Conservation (phyloP, 2,113 vertebrate genomes). For the Neogobius melanostomus region DNA sequence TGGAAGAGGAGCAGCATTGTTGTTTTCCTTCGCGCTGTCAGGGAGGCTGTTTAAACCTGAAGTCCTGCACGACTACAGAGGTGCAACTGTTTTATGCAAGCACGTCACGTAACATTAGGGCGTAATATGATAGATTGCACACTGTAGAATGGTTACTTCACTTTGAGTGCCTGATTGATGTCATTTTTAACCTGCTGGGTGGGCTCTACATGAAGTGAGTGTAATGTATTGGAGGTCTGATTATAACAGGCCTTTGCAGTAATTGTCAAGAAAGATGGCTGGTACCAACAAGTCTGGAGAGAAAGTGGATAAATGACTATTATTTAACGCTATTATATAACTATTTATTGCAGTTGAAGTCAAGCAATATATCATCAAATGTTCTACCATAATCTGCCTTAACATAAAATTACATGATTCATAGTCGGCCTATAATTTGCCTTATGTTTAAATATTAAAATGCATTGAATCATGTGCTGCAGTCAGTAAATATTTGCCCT, state of each 20-base stretch:
- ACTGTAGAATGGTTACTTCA: background rate
- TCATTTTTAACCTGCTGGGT: background rate
- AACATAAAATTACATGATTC: no score
- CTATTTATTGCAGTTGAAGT: background rate
- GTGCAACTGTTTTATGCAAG: background rate
- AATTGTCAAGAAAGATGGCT: background rate
- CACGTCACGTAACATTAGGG: background rate
- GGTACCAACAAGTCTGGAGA: conserved; percentile 8
- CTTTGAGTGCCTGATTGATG: background rate
- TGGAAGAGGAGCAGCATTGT: conserved; percentile 45
- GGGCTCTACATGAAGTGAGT: background rate
- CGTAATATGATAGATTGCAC: background rate
- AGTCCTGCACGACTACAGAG: background rate
- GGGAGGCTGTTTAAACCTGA: conserved; percentile 42
- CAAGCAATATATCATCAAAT: background rate
- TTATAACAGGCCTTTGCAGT: no score
- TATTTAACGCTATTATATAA: background rate
- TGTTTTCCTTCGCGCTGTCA: conserved; percentile 39
- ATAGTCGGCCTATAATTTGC: no score
- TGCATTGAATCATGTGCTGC: no score
- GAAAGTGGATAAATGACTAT: background rate
- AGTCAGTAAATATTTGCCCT: no score
- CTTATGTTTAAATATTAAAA: no score
- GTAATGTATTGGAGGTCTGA: background rate
- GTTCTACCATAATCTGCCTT: background rate